Conservation (phyloP, 2,113 vertebrate species). For the Aegithalos caudatus region DNA sequence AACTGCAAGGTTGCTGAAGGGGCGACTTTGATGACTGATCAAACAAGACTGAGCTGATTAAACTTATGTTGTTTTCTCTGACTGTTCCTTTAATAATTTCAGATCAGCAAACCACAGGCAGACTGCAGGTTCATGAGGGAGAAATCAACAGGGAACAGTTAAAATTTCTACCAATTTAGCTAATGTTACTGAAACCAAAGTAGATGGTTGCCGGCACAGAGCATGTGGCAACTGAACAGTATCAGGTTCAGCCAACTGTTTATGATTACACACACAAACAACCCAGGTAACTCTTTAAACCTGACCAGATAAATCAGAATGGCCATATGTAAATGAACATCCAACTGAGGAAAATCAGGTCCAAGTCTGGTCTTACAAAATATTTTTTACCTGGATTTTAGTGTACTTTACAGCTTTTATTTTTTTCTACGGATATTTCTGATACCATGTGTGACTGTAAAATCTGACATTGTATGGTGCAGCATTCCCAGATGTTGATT, state of each 20-base stretch:
- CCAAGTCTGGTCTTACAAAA: neutral
- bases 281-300: neutral
- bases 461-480: neutral
- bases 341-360: neutral
- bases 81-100: constrained; percentile 18
- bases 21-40: neutral
- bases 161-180: neutral
- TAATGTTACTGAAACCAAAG: constrained; percentile 1
- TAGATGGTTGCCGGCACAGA: neutral
- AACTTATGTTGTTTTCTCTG: neutral
- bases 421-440: neutral
- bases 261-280: neutral
- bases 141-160: constrained; percentile 9
- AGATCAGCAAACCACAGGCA: neutral
- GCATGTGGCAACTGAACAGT: neutral
- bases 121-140: neutral
- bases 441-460: neutral
- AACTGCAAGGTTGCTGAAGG: neutral
- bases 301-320: neutral
- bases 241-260: neutral
- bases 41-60: neutral
- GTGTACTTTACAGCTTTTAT: neutral
- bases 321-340: neutral
- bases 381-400: neutral
- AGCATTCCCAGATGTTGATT: neutral